These are phyloP conservation scores for Tachina lurida DNA, from an alignment of 2,888 invertebrate genomes.

Conservation along the genomic window DNA sequence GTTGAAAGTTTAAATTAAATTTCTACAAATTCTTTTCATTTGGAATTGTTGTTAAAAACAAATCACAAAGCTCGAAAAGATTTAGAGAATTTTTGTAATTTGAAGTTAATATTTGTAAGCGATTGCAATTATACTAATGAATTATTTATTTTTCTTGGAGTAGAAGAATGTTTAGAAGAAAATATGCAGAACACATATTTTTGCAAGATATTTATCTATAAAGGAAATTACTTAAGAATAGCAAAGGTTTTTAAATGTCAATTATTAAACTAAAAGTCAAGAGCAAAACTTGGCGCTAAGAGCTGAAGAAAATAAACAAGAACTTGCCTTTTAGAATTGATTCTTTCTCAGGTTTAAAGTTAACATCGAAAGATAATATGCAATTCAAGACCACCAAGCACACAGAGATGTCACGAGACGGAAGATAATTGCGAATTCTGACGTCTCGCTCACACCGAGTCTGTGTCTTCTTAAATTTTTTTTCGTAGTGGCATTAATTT, in stretches of 20 bases:
- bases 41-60: conserved; percentile 31
- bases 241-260: too few species aligned
- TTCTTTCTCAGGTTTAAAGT: too few species aligned
- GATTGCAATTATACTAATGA: conserved; percentile 35
- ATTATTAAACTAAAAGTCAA: not conserved
- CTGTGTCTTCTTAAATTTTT: too few species aligned
- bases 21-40: conserved; percentile 35
- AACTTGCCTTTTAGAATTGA: too few species aligned
- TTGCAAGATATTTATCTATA: not conserved
- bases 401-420: too few species aligned
- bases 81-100: conserved; percentile 38
- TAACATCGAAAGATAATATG: too few species aligned
- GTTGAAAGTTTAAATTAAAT: conserved; percentile 54
- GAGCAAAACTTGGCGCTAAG: not conserved
- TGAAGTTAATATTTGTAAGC: conserved; percentile 11
- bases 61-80: conserved; percentile 38
- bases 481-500: too few species aligned
- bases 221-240: not conserved
- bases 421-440: too few species aligned
- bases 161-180: not conserved
- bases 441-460: too few species aligned
- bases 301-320: not conserved
- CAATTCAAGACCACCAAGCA: too few species aligned
- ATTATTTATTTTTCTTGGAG: not conserved
- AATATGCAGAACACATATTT: not conserved